A percentile compares a stretch with the other conserved stretches of the same genome.
Evolutionary conservation across 2,797 vertebrate species (phyloP).

Genomic region (Lutjanus argentimaculatus): DNA sequence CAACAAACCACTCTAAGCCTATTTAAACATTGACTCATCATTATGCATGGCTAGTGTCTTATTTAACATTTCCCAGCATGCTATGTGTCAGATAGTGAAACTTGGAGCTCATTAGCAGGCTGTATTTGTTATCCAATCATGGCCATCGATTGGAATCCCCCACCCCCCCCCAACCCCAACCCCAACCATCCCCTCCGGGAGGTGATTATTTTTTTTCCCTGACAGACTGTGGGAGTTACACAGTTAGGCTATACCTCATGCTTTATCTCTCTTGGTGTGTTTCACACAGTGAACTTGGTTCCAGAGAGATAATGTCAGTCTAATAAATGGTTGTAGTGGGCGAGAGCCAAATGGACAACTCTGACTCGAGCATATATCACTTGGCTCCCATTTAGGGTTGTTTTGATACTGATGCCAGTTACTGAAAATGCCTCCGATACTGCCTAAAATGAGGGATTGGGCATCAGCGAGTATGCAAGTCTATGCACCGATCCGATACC

Average conservation of each 20-base stretch:
- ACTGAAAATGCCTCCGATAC: too few relatives aligned
- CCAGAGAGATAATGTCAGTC: constrained; percentile 52
- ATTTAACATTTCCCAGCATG: constrained; percentile 66
- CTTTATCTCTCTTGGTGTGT: constrained; percentile 56
- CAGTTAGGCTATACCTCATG: constrained; percentile 21
- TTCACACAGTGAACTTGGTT: constrained; percentile 42
- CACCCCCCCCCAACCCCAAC: not conserved
- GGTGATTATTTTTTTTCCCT: constrained; percentile 48
- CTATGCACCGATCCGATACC: too few relatives aligned
- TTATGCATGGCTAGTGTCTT: constrained; percentile 55
- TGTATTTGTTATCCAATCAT: constrained; percentile 68
- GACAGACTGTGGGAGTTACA: constrained; percentile 54
- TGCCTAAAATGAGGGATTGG: too few relatives aligned
- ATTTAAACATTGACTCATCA: constrained; percentile 68
- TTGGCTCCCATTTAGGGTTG: not conserved
- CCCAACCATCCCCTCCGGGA: constrained; percentile 18
- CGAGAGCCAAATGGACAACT: constrained; percentile 17
- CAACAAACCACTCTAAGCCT: constrained; percentile 40
- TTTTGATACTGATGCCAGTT: too few relatives aligned
- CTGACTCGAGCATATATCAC: constrained; percentile 10
- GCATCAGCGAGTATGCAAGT: too few relatives aligned
- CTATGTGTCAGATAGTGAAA: constrained; percentile 52
- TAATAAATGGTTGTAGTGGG: constrained; percentile 32
- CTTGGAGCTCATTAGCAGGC: constrained; percentile 69
- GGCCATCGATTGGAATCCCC: constrained; percentile 62